Evolutionary conservation across 2,888 invertebrate species (phyloP).

Genomic region (Toxonevra muliebris): DNA sequence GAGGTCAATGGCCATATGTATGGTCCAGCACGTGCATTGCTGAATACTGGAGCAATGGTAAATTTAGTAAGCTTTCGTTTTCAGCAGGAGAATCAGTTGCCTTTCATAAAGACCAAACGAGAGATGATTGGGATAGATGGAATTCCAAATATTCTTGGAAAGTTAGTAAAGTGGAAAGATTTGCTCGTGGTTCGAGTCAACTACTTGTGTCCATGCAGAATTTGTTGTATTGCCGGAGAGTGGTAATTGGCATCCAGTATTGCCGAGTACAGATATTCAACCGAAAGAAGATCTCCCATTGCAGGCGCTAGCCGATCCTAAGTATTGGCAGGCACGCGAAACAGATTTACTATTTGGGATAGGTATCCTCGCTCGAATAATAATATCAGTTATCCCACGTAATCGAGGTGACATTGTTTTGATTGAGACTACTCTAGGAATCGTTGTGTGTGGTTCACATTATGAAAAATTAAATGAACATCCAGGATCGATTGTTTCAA

Average conservation of each 20-base stretch:
- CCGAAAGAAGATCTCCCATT: background rate
- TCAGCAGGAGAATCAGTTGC: background rate
- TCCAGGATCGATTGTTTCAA: background rate
- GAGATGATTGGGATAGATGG: slow-evolving; percentile 7
- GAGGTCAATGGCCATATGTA: background rate
- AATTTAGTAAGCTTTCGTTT: background rate
- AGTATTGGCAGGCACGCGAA: slow-evolving; percentile 12
- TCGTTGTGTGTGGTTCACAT: background rate
- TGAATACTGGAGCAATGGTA: background rate
- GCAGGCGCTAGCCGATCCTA: slow-evolving; percentile 6
- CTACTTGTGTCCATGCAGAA: background rate
- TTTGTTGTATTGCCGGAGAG: slow-evolving; percentile 5
- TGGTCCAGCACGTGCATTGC: slow-evolving; percentile 11
- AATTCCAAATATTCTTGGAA: background rate
- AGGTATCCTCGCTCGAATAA: background rate
- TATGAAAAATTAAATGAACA: background rate
- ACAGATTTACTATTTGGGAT: slow-evolving; percentile 2
- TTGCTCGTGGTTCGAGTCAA: slow-evolving; percentile 5
- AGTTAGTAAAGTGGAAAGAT: background rate
- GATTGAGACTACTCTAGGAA: slow-evolving; percentile 4
- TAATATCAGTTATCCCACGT: too few relatives aligned
- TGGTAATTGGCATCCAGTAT: slow-evolving; percentile 6
- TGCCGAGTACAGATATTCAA: slow-evolving; percentile 2
- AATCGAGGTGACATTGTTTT: too few relatives aligned
- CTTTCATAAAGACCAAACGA: background rate